Evolutionary conservation across 2,113 vertebrate genomes (phyloP).

Genomic region (Merops nubicus): DNA sequence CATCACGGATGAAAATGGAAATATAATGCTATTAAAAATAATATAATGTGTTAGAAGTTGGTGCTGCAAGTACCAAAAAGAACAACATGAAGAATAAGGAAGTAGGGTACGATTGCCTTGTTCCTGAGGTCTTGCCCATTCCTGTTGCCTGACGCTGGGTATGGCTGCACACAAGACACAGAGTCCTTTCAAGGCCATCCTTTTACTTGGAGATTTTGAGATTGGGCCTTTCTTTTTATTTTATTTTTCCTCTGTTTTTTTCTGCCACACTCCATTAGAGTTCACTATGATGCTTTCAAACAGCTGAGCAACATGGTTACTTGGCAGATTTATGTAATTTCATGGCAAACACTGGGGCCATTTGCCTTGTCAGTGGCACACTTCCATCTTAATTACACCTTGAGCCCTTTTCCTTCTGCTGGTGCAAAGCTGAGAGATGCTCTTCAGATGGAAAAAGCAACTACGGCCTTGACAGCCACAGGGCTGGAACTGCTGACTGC

Average conservation of each 20-base stretch:
- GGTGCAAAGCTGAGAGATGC: not conserved
- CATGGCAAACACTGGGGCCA: not conserved
- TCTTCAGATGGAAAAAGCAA: not conserved
- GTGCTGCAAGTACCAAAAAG: not conserved
- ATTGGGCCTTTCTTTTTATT: not conserved
- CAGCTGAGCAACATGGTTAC: not conserved
- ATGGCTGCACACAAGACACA: not conserved
- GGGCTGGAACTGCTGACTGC: not conserved
- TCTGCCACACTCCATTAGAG: not conserved
- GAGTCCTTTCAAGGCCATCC: not conserved
- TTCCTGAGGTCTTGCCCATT: not conserved
- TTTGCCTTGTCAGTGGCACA: not conserved
- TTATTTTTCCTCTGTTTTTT: not conserved
- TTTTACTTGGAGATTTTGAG: not conserved
- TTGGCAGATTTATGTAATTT: not conserved
- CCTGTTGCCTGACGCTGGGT: not conserved
- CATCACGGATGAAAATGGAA: not conserved
- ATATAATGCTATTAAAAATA: too few species aligned
- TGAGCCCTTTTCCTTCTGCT: not conserved
- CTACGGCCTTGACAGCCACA: not conserved
- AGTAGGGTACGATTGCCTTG: not conserved
- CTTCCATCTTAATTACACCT: not conserved
- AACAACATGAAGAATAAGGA: not conserved
- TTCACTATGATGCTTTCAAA: not conserved
- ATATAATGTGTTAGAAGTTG: not conserved